phyloP scores from a whole-genome alignment of 1,140 invertebrate species.

The Uloborus diversus region DNA sequence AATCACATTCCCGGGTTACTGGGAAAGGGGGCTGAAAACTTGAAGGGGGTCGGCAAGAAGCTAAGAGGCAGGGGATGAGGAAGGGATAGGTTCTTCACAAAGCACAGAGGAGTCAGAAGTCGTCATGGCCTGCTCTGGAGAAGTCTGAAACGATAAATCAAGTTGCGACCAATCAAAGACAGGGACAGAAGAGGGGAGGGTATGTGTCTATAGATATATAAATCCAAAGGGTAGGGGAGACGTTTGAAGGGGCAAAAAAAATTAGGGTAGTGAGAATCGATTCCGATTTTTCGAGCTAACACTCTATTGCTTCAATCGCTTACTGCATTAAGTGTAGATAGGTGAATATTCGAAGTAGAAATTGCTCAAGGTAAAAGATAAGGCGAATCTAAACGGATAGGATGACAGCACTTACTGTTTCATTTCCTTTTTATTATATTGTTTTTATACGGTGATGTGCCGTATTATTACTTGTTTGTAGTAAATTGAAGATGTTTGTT shows the following conservation, averaged over 20 bases:
- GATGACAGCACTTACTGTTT: no score
- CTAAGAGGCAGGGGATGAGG: neutral
- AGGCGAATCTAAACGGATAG: no score
- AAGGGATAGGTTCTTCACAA: neutral
- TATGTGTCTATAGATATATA: no score
- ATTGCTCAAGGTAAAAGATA: no score
- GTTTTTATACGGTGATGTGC: no score
- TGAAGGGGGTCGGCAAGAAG: neutral
- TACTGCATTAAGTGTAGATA: no score
- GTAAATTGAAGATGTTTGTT: no score
- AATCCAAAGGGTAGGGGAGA: neutral
- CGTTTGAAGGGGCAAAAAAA: neutral
- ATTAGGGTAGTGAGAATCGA: neutral
- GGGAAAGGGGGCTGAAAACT: conserved; percentile 15
- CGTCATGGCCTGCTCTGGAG: conserved; percentile 25
- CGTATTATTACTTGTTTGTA: no score
- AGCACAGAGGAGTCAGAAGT: conserved; percentile 4
- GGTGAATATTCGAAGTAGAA: no score
- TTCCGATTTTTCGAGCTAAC: neutral
- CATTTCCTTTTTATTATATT: no score
- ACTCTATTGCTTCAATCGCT: neutral
- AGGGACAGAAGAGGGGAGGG: conserved; percentile 15
- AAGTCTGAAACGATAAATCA: conserved; percentile 45
- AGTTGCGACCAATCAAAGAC: conserved; percentile 46
- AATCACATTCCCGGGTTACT: conserved; percentile 40